These are phyloP conservation scores for Thalassoma bifasciatum DNA, from an alignment of 2,113 vertebrate genomes.

Conservation along the genomic window DNA sequence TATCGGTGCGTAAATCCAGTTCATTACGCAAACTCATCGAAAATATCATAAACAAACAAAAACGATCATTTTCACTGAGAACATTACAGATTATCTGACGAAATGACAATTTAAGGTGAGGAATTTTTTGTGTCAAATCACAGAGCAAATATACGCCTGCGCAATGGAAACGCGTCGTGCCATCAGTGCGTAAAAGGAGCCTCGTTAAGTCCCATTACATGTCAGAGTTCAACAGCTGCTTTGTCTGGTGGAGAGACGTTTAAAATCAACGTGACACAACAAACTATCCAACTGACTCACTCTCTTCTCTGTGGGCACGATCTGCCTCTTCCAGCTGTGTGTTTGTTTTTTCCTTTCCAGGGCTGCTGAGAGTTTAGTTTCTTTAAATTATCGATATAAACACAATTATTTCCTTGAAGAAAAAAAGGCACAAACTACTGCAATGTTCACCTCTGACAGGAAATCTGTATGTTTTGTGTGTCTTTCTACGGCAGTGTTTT, in stretches of 20 bases:
- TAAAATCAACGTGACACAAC: conserved; percentile 12
- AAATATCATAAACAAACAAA: background rate
- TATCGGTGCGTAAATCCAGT: background rate
- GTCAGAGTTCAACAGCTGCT: conserved; percentile 65
- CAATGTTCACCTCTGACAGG: conserved; percentile 91
- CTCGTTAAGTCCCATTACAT: conserved; percentile 31
- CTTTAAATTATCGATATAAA: conserved; percentile 77
- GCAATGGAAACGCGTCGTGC: conserved; percentile 38
- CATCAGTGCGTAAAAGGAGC: conserved; percentile 34
- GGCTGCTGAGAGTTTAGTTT: conserved; percentile 73
- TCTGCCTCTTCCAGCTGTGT: conserved; percentile 35
- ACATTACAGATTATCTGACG: background rate
- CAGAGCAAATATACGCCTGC: conserved; percentile 11
- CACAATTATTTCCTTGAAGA: conserved; percentile 75
- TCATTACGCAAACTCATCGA: background rate
- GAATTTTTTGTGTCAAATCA: conserved; percentile 13
- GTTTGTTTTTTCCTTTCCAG: conserved; percentile 33
- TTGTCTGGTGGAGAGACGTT: conserved; percentile 56
- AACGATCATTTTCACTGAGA: too few relatives aligned
- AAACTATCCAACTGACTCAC: conserved; percentile 10
- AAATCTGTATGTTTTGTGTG: conserved; percentile 93
- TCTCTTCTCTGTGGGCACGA: conserved; percentile 33
- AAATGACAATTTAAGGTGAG: conserved; percentile 44
- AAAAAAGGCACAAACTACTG: conserved; percentile 91
- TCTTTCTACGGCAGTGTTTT: conserved; percentile 98